Percentiles rank a stretch among this genome's conserved stretches.
Conservation (phyloP, 1,140 invertebrate species). For the Philopotamus ludificatus region DNA sequence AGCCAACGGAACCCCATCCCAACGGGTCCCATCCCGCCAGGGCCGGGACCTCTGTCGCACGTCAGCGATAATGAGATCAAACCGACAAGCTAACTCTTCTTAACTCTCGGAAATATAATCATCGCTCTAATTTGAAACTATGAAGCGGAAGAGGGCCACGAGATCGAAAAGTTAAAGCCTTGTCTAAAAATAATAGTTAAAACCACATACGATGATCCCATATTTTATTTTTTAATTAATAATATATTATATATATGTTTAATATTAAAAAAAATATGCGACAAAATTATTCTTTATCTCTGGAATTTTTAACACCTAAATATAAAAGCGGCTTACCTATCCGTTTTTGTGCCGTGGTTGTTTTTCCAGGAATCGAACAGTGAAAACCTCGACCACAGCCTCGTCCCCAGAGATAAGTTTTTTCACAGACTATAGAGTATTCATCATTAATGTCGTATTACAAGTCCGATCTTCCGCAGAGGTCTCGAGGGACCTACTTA, state of each 20-base stretch:
- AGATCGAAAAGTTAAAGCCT: too few species aligned
- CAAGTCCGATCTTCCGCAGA: not conserved
- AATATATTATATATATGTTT: too few species aligned
- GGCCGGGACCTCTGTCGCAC: not conserved
- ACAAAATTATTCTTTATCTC: too few species aligned
- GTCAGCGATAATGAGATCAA: slow-evolving; percentile 20
- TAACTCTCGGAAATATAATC: not conserved
- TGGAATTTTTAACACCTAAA: too few species aligned
- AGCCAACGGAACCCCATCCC: not conserved
- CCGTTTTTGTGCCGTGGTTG: too few species aligned
- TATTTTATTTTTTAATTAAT: too few species aligned
- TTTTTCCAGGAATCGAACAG: too few species aligned
- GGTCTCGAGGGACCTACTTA: not conserved
- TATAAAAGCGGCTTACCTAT: too few species aligned
- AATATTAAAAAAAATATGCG: too few species aligned
- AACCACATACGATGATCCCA: too few species aligned
- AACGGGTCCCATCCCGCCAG: not conserved
- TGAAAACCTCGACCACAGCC: not conserved
- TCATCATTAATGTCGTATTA: slow-evolving; percentile 14
- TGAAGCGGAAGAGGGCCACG: not conserved
- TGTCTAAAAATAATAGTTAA: too few species aligned
- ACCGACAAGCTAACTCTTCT: slow-evolving; percentile 3
- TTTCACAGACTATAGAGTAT: slow-evolving; percentile 1
- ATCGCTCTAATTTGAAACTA: not conserved
- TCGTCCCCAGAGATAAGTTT: not conserved